Percentiles rank a stretch among this genome's conserved stretches.
Evolutionary conservation across 2,797 vertebrate species (phyloP).

Genomic region (Sylvia borin): DNA sequence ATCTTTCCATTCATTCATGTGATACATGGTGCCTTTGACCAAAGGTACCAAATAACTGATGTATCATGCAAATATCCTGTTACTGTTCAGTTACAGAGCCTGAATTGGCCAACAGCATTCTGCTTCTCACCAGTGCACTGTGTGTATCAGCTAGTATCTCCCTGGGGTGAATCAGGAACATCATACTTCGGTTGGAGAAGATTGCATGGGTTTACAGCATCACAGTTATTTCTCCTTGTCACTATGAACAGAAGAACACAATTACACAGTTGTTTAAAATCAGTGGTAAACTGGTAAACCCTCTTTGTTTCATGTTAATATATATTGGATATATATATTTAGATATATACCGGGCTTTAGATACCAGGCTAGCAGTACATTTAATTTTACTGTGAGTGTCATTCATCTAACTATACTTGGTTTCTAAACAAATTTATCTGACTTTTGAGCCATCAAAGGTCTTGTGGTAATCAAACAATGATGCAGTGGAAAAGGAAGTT

Average conservation of each 20-base stretch:
- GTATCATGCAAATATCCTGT: not conserved
- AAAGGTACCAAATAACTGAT: not conserved
- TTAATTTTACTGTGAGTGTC: not conserved
- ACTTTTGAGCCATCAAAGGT: not conserved
- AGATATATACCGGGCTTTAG: too few species aligned
- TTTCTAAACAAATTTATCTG: not conserved
- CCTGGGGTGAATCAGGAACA: not conserved
- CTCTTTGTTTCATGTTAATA: not conserved
- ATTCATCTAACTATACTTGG: not conserved
- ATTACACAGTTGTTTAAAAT: not conserved
- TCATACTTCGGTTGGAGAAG: not conserved
- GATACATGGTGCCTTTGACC: not conserved
- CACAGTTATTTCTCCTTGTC: not conserved
- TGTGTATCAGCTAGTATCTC: accelerated
- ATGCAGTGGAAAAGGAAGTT: not conserved
- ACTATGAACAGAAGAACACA: not conserved
- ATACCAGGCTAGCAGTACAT: not conserved
- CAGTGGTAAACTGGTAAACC: not conserved
- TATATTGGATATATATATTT: too few species aligned
- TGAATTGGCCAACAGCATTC: not conserved
- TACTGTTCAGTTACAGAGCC: not conserved
- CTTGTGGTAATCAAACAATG: not conserved
- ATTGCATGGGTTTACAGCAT: not conserved
- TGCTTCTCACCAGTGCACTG: not conserved
- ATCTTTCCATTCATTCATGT: not conserved